These are phyloP conservation scores for Heterotilapia buettikoferi DNA, from an alignment of 2,113 vertebrate species.

Conservation along the genomic window DNA sequence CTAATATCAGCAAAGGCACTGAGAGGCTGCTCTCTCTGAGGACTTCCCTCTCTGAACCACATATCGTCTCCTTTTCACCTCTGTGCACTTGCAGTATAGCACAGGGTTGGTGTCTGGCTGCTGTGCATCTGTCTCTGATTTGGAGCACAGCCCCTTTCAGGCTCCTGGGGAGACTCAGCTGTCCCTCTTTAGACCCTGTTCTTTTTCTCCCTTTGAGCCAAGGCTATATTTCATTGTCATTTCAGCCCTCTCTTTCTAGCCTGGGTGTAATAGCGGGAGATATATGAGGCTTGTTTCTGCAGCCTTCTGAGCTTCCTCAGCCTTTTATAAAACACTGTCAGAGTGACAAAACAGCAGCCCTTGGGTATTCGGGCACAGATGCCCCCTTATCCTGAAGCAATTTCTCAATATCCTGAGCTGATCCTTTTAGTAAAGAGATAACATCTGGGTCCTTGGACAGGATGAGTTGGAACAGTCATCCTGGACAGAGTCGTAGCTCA, in stretches of 20 bases:
- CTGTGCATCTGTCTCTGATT: slow-evolving; percentile 61
- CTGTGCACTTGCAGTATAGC: slow-evolving; percentile 26
- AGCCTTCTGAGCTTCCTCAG: slow-evolving; percentile 63
- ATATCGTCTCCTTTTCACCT: slow-evolving; percentile 44
- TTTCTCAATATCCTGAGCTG: slow-evolving; percentile 59
- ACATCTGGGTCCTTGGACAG: slow-evolving; percentile 61
- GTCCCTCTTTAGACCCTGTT: slow-evolving; percentile 68
- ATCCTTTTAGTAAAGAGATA: slow-evolving; percentile 60
- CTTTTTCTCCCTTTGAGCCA: slow-evolving; percentile 51
- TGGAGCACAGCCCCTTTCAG: slow-evolving; percentile 62
- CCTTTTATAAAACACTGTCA: slow-evolving; percentile 72
- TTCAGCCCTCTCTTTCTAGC: slow-evolving; percentile 55
- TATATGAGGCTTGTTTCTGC: slow-evolving; percentile 49
- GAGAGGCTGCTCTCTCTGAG: slow-evolving; percentile 47
- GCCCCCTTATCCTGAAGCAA: slow-evolving; percentile 39
- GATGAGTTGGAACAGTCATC: slow-evolving; percentile 40
- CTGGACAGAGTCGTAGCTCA: slow-evolving; percentile 50
- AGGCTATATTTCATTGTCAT: slow-evolving; percentile 67
- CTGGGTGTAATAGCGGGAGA: slow-evolving; percentile 66
- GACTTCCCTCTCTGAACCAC: slow-evolving; percentile 45
- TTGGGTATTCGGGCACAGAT: slow-evolving; percentile 61
- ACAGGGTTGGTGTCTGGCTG: slow-evolving; percentile 40
- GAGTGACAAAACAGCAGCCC: slow-evolving; percentile 70
- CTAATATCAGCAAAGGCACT: slow-evolving; percentile 53
- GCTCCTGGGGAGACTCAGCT: slow-evolving; percentile 51